phyloP scores from a whole-genome alignment of 2,888 invertebrate genomes.

The Conchocele bisecta region DNA sequence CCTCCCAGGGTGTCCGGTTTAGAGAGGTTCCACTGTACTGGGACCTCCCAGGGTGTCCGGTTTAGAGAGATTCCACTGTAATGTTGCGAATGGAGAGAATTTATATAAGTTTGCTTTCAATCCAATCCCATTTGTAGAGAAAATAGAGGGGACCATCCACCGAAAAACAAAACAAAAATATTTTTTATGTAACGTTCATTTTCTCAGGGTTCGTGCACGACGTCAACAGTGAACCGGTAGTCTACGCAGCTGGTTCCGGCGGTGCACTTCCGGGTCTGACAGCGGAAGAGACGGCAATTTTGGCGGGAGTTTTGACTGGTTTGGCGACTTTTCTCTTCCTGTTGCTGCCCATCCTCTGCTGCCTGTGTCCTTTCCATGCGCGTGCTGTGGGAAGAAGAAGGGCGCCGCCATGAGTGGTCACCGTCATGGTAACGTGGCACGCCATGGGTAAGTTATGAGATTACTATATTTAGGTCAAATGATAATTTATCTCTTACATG shows the following conservation, averaged over 20 bases:
- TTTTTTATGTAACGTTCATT: too few species aligned
- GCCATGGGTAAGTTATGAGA: slow-evolving; percentile 32
- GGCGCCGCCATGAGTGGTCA: slow-evolving; percentile 35
- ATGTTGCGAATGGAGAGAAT: too few species aligned
- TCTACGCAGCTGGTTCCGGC: slow-evolving; percentile 36
- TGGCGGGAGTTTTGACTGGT: slow-evolving; percentile 64
- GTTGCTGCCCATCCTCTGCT: slow-evolving; percentile 61
- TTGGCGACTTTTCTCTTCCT: slow-evolving; percentile 63
- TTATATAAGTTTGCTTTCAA: too few species aligned
- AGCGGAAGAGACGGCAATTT: slow-evolving; percentile 63
- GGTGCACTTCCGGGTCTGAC: slow-evolving; percentile 60
- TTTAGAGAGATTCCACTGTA: too few species aligned
- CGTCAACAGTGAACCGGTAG: slow-evolving; percentile 26
- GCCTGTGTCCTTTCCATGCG: slow-evolving; percentile 62
- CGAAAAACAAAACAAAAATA: too few species aligned
- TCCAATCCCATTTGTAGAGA: too few species aligned
- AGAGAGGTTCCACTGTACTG: too few species aligned
- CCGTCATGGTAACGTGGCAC: slow-evolving; percentile 37
- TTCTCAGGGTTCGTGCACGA: slow-evolving; percentile 46
- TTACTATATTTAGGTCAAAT: too few species aligned
- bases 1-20: too few species aligned
- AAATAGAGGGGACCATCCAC: too few species aligned
- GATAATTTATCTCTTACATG: too few species aligned
- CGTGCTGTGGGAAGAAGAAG: slow-evolving; percentile 35
- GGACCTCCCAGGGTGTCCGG: too few species aligned